Base-by-base conservation (phyloP, 2,888 invertebrate genomes). In the Panopea generosa region DNA sequence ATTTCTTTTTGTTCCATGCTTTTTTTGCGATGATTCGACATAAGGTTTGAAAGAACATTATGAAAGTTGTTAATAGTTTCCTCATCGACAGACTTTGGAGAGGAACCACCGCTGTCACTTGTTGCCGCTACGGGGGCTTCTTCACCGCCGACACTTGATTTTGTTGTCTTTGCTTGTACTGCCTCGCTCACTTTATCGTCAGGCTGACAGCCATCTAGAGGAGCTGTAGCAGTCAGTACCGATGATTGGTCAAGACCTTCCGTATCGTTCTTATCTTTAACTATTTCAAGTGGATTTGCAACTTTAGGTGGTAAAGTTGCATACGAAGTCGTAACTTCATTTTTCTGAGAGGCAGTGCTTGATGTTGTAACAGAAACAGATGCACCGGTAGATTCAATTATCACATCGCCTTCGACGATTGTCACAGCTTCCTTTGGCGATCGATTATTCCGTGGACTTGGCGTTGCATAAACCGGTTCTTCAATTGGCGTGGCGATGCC, bases 371-470 rank as follows among this genome's bases (percentile, higher is more conserved):
- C 53, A 18, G 27, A 26, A n/a, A 63, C 63, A 7, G 53, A 52
- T 4, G 38, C n/a, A 43, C 63, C 33, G 4, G 33, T 38, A n/a
- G 63, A 18, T 53, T 63, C 63, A 18, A 63, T 63, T 16, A 63
- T 53, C 4, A 63, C 53, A 11, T 63, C 63, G 1, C 63, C 63
- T 40, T 63, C 24, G 16, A 63, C 38, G 22, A 63, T 53, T 9
- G n/a, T 26, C 1, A 53, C 63, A 16, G 22, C 52, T 11, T 38
- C 47, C 22, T 43, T 63, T 9, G 4, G 4, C 16, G 47, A 16
- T 4, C 20, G n/a, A 16, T 47, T 4, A 16, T 47, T 4, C 4
- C 47, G 47, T 20, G 20, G 18, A 20, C 20, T 47, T 47, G 47
- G 7, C 16, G 16, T 47, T 6, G 47, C 4, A 20, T 47, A 47